These are phyloP conservation scores for Alexandromys fortis DNA, from an alignment of 2,113 vertebrate genomes.

Conservation along the genomic window DNA sequence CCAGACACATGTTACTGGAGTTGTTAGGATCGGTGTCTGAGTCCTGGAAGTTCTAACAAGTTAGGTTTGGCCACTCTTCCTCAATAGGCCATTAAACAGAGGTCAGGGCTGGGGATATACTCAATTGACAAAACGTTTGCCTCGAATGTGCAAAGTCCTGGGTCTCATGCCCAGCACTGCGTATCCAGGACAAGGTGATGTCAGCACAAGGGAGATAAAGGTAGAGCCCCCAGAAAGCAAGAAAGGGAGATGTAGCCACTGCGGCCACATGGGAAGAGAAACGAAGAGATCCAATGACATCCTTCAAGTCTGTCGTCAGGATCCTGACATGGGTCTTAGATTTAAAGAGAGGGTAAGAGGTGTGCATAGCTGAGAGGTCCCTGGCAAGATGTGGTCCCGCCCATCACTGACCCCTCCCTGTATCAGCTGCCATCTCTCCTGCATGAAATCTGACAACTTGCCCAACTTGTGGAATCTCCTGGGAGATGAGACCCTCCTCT, in stretches of 20 bases:
- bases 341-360: background rate
- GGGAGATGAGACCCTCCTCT: background rate
- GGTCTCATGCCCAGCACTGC: background rate
- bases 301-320: background rate
- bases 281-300: background rate
- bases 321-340: background rate
- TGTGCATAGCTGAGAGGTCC: too few species aligned
- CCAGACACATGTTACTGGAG: too few species aligned
- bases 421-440: background rate
- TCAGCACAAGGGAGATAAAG: too few species aligned
- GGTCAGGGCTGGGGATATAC: background rate
- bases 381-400: background rate
- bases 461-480: background rate
- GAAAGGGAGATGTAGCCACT: too few species aligned
- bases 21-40: too few species aligned
- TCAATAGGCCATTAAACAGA: background rate
- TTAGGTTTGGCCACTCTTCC: background rate
- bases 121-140: background rate
- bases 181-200: background rate
- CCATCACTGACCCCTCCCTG: background rate
- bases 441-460: background rate
- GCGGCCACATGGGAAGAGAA: background rate
- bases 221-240: background rate
- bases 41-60: background rate
- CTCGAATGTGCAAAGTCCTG: background rate